A percentile compares a stretch with the other conserved stretches of the same genome.
phyloP scores from a whole-genome alignment of 2,113 vertebrate genomes.

The Geococcyx californianus region DNA sequence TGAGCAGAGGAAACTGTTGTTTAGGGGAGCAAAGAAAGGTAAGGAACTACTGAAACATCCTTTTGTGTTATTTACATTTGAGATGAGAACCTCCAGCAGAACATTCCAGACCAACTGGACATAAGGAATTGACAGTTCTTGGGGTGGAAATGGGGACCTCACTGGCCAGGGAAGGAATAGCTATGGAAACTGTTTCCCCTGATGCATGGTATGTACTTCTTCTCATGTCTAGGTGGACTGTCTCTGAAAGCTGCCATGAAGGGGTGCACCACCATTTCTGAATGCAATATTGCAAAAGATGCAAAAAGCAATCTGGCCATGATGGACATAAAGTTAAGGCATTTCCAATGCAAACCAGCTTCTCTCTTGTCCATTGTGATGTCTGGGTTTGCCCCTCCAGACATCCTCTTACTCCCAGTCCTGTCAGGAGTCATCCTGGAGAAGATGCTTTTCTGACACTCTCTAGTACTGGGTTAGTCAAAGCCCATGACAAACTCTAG shows the following conservation, averaged over 20 bases:
- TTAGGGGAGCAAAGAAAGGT: background rate
- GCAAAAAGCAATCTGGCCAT: background rate
- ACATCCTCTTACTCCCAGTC: background rate
- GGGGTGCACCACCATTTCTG: slow-evolving; percentile 43
- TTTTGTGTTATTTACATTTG: background rate
- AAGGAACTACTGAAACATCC: background rate
- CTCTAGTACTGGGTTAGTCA: background rate
- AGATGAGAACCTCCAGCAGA: background rate
- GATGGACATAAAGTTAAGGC: slow-evolving; percentile 17
- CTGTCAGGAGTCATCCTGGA: background rate
- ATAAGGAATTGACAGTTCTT: background rate
- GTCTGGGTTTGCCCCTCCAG: background rate
- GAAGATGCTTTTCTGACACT: slow-evolving; percentile 24
- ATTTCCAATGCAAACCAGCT: background rate
- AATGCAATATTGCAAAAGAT: slow-evolving; percentile 10
- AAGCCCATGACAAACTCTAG: background rate
- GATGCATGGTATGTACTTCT: background rate
- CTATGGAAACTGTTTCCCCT: background rate
- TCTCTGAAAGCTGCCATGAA: slow-evolving; percentile 48
- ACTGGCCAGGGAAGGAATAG: background rate
- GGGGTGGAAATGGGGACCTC: background rate
- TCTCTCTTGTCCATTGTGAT: accelerated
- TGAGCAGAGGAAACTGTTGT: background rate
- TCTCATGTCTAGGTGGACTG: background rate
- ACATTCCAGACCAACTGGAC: background rate